Evolutionary conservation across 2,797 vertebrate genomes (phyloP), one percentile per base, ranked within the genome.

Genomic region (Miopithecus talapoin): DNA sequence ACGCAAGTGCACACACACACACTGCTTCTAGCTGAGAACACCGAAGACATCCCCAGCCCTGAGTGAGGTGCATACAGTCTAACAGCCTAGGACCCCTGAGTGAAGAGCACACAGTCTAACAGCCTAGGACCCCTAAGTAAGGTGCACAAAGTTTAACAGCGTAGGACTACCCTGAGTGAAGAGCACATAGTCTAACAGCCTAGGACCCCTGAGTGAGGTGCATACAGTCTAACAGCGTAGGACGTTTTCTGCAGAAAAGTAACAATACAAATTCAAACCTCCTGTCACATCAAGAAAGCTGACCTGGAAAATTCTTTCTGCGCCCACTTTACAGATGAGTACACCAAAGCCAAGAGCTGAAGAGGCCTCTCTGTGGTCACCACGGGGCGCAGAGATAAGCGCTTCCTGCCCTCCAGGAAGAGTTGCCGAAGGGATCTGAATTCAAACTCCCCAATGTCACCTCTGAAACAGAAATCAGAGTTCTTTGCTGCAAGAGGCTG

Each of bases 311-410:
- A 0, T 2, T 46, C 46, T 12, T 2, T 1, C 39, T 5, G 1
- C 1, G 0, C 17, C 22, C 41, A 7, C 6, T 19, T 46, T 22
- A 24, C 53, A 80, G 33, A 75, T 0, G 2, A 36, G 24, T 5
- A 24, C 2, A 9, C 16, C 41, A 2, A 26, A 11, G 12, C 17
- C 41, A 0, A 43, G 46, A 8, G 50, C n/a, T 5, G 6, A 33
- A 4, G 14, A 8, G 53, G 72, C 24, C 39, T 17, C 8, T 5
- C 28, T 4, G 0, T 2, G 22, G 33, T 2, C 89, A 19, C 1
- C 7, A 5, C 1, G 1, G 0, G 5, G 4, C 0, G 12, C 30
- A 43, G 33, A 21, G 5, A 41, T 1, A 0, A 33, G 1, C 6
- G 4, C 41, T 0, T 5, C 50, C 17, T 2, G 8, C 16, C 16